Base-by-base conservation (phyloP, 2,113 vertebrate genomes). In the Rhinichthys klamathensis region DNA sequence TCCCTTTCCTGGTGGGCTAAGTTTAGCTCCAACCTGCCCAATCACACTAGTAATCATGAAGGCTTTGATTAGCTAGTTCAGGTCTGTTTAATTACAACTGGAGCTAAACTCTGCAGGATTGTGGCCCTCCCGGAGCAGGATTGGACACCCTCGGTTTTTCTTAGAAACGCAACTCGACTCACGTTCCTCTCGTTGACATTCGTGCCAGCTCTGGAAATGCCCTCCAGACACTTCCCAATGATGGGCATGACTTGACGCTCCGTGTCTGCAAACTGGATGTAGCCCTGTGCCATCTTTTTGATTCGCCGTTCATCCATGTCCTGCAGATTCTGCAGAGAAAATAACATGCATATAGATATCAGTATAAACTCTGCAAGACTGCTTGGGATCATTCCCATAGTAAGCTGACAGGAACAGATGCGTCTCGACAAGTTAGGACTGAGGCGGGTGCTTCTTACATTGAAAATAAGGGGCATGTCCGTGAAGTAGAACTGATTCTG, bases 151-250 rank as follows among this genome's bases (percentile, higher is more conserved):
- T 9, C 11, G 74, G 15, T 32, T 30, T n/a, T n/a, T n/a, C n/a
- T n/a, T n/a, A n/a, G n/a, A n/a, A n/a, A n/a, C n/a, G n/a, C n/a
- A n/a, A n/a, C n/a, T n/a, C n/a, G n/a, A n/a, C n/a, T 30, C 30
- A 97, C 97, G 2, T 96, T 95, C 78, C 93, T 96, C 89, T 95
- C 94, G 65, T 97, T 95, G 85, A 96, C 94, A 1, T 94, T 93
- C 3, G 94, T 93, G 0, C 95, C 95, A 0, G 96, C 96, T 91
- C 95, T 95, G 89, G 94, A 95, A 90, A 97, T 96, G 92, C 96
- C 97, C 56, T 97, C 97, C 91, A 97, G 90, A 90, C 97, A 97
- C 92, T 97, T 97, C 90, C 95, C 95, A 0, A 97, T 96, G 90
- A 97, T 97, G 18, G 97, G 96, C 76, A 96, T 95, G 90, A 97